Base-by-base conservation (phyloP, 2,888 invertebrate genomes). In the Nomada fucata region DNA sequence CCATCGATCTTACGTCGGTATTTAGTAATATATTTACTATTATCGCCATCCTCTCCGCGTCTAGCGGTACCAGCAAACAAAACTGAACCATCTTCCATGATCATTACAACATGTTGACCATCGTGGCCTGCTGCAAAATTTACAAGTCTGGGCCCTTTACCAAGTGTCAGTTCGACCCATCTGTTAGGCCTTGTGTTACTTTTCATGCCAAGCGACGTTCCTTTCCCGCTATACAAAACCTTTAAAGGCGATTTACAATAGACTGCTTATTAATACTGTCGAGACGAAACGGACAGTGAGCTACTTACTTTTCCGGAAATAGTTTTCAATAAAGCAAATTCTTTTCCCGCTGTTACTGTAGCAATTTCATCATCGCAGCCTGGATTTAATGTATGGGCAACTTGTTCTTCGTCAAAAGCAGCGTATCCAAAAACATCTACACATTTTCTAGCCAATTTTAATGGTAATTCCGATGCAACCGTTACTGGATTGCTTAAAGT, bases 31-130 rank as follows among this genome's bases (percentile, higher is more conserved):
- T 47, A 90, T 94, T 92, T 89, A 95, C 95, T 96, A 83, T 96
- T 96, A 91, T 99, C 99, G 0, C 98, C 98, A 93, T 99, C 99
- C 94, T 99, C 99, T 42, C 99, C 99, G 4, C 98, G 95, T 0
- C 97, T 95, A 0, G 99, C 97, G 10, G 97, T 97, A 11, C 99
- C 96, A 63, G 95, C 95, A 94, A 98, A 98, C 92, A 97, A 96
- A 0, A 98, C 98, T 1, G 97, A 96, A 0, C 99, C 99, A 92
- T 98, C 98, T 90, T 99, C 98, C 55, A 98, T 96, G n/a, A 99
- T 95, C 47, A 99, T 94, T 70, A 99, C 95, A 0, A 97, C 98
- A 93, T 99, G 98, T 68, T 97, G 96, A 1, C 98, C 98, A 92
- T 99, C 99, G 91, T 99, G 98, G 0, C 99, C 99, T 2, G 98